Conservation (phyloP, 1,140 invertebrate species). For the Drosophila littoralis region DNA sequence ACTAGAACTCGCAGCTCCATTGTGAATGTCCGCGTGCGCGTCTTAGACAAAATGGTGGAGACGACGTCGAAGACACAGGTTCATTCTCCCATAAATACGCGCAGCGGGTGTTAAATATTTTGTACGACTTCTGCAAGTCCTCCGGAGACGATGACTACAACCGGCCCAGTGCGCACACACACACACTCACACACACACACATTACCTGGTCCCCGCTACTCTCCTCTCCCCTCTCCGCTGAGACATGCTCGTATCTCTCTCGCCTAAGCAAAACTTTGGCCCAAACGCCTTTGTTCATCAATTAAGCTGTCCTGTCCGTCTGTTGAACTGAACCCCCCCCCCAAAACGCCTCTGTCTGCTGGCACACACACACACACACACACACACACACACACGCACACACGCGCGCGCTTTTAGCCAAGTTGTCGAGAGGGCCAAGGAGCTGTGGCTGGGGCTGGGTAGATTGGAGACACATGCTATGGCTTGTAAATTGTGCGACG, state of each 20-base stretch:
- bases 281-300: constrained; percentile 62
- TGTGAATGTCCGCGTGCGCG: constrained; percentile 19
- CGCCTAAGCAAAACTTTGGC: constrained; percentile 47
- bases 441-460: neutral
- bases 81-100: constrained; percentile 84
- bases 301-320: constrained; percentile 54
- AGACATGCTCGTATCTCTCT: constrained; percentile 35
- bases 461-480: constrained; percentile 76
- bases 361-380: constrained; percentile 6
- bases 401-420: constrained; percentile 2
- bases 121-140: constrained; percentile 80
- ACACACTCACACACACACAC: constrained; percentile 1
- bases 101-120: constrained; percentile 82
- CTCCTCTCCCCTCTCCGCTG: constrained; percentile 15
- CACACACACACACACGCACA: constrained; percentile 14
- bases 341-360: constrained; percentile 11
- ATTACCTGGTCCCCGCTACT: constrained; percentile 1
- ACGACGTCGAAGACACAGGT: constrained; percentile 65
- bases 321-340: neutral
- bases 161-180: constrained; percentile 14
- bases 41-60: constrained; percentile 79
- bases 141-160: constrained; percentile 54
- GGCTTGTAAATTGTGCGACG: constrained; percentile 79
- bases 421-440: neutral
- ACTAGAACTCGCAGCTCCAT: neutral